Evolutionary conservation across 1,140 invertebrate species (phyloP).

Genomic region (Lordiphosa mommai): DNA sequence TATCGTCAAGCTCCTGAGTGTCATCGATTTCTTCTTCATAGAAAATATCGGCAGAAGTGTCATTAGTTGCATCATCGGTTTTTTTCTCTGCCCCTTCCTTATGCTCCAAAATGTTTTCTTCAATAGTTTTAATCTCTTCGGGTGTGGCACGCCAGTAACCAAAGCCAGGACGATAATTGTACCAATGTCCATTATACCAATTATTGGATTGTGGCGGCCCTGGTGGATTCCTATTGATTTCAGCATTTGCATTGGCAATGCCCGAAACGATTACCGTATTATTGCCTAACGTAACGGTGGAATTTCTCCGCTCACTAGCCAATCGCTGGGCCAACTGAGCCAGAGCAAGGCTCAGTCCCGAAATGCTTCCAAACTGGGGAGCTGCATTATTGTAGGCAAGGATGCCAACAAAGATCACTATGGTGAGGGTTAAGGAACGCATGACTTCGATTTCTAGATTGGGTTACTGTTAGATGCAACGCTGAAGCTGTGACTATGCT

Average conservation of each 20-base stretch:
- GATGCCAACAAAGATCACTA: slow-evolving; percentile 26
- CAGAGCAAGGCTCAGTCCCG: background rate
- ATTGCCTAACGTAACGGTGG: slow-evolving; percentile 25
- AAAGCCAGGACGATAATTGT: background rate
- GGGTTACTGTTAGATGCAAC: slow-evolving; percentile 11
- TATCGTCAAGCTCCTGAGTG: background rate
- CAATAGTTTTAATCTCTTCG: background rate
- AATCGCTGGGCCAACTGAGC: slow-evolving; percentile 12
- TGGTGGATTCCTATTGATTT: slow-evolving; percentile 5
- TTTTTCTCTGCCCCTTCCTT: background rate
- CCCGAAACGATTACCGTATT: slow-evolving; percentile 33
- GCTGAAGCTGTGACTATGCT: slow-evolving; percentile 27
- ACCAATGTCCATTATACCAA: background rate
- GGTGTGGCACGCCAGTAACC: background rate
- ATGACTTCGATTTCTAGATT: slow-evolving; percentile 18
- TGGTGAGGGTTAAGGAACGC: slow-evolving; percentile 19
- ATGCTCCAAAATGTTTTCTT: background rate
- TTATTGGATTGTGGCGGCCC: background rate
- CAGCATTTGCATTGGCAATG: slow-evolving; percentile 12
- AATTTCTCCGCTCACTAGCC: slow-evolving; percentile 3
- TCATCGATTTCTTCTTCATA: background rate
- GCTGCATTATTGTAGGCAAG: slow-evolving; percentile 24
- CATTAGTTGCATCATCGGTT: background rate
- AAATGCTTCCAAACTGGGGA: slow-evolving; percentile 13
- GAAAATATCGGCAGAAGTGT: background rate